phyloP scores from a whole-genome alignment of 1,140 invertebrate species.

The Mactra quadrangularis region DNA sequence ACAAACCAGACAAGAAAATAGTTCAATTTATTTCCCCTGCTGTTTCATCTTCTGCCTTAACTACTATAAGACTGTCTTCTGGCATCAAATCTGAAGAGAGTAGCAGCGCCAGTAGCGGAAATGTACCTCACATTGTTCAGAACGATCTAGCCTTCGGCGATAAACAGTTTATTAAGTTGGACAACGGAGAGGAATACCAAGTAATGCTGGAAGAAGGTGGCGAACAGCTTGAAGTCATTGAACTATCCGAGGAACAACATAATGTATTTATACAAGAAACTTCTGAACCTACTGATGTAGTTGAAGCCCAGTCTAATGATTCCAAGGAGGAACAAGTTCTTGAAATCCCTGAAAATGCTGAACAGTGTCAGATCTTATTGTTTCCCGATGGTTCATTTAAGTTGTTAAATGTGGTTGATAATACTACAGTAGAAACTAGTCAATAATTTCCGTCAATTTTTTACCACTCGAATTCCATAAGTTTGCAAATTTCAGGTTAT shows the following conservation, averaged over 20 bases:
- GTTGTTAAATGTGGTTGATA: constrained; percentile 48
- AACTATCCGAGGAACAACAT: constrained; percentile 30
- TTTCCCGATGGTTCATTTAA: constrained; percentile 54
- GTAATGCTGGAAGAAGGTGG: not conserved
- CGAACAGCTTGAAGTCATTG: constrained; percentile 18
- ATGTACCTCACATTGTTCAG: too few species aligned
- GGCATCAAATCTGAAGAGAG: too few species aligned
- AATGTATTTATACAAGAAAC: constrained; percentile 35
- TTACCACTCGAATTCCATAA: too few species aligned
- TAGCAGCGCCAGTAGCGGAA: too few species aligned
- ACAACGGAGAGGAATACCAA: constrained; percentile 19
- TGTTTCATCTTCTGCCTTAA: too few species aligned
- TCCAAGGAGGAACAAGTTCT: constrained; percentile 40
- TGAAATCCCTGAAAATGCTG: constrained; percentile 53
- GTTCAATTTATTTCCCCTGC: too few species aligned
- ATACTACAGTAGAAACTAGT: too few species aligned
- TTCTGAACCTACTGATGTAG: not conserved
- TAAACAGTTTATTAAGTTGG: constrained; percentile 15
- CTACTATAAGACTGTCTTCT: too few species aligned
- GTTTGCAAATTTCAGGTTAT: too few species aligned
- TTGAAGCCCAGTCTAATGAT: not conserved
- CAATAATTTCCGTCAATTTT: too few species aligned
- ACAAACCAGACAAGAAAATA: too few species aligned
- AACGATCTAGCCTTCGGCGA: too few species aligned
- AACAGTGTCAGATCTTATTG: constrained; percentile 56